Base-by-base conservation (phyloP, 2,113 vertebrate species). In the Antigone vipio region DNA sequence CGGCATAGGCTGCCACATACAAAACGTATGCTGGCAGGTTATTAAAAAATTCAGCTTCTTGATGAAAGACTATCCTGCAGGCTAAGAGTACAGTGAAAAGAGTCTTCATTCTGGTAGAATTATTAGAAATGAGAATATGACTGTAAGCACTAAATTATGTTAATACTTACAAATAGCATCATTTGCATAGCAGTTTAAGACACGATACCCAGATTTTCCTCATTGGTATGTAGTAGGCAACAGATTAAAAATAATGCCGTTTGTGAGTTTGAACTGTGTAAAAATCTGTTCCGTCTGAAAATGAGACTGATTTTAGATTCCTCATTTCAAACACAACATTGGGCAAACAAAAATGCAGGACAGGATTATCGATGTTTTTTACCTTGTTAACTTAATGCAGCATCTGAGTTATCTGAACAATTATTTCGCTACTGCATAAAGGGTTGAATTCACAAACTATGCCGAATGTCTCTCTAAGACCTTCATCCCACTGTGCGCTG, bases 1-100 rank as follows among this genome's bases (percentile, higher is more conserved):
- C 63, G 47, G 96, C 95, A 73, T 89, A 96, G 96, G 97, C 98
- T 94, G 95, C 97, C 92, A 97, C 96, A 85, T 85, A 94, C 97
- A 96, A 97, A 98, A 98, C 96, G 95, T 96, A 97, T 93, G 97
- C 98, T 98, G 98, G 98, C 98, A 98, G 98, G 97, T 98, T 98
- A 98, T 98, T 98, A 98, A 98, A 98, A 98, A 97, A 98, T 96
- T 96, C 98, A 98, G 98, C 97, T 98, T 97, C 97, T 97, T 98
- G 98, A 98, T 98, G 98, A 98, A 98, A 98, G 98, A 98, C 98
- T 98, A 93, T 98, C 98, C 98, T 98, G 98, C 98, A 98, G 98
- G 98, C 98, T 98, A 98, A 97, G 94, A 98, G 98, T 95, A 97
- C 98, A 96, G 95, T 97, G 97, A 97, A 98, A 97, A 98, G 95